Base-by-base conservation (phyloP, 2,797 vertebrate genomes). In the Thaleichthys pacificus region DNA sequence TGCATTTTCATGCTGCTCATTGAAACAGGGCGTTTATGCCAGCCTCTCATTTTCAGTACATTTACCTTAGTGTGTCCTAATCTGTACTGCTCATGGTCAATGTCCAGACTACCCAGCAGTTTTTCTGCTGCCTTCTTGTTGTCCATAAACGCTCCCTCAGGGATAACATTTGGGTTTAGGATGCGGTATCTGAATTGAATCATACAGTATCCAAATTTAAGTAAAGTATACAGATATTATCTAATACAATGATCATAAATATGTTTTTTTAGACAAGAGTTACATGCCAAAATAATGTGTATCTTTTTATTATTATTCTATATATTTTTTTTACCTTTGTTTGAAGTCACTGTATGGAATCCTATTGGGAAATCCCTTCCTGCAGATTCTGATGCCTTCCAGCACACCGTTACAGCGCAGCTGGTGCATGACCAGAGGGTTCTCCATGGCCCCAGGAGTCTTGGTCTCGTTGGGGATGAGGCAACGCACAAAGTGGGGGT, bases 391-490 rank as follows among this genome's bases (percentile, higher is more conserved):
- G 84, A 96, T 97, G 66, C 94, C 95, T 87, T 97, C 96, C 79
- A 97, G 88, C 64, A 97, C 96, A 1, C 95, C 95, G 0, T 96
- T 96, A 81, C 95, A 97, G 74, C 95, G 91, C 78, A 97, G 91
- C 89, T 97, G 95, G 47, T 97, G 96, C 76, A 97, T 94, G 19
- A 97, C 95, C 32, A 97, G 91, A 8, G 94, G 92, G 0, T 97
- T 96, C 57, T 96, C 95, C 95, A 97, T 97, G 88, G 84, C 95
- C 95, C 96, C 95, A 84, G 96, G 96, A 77, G 93, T 95, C 89
- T 97, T 97, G 0, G 94, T 93, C 86, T 97, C 96, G 83, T 97
- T 97, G 69, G 96, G 96, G 71, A 97, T 97, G 86, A 97, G 80
- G 35, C 96, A 97, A 5, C 96, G 94, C 70, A 97, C 95, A 93